A percentile compares a stretch with the other conserved stretches of the same genome.
Evolutionary conservation across 2,797 vertebrate genomes (phyloP).

Genomic region (Micropoecilia bifurca): DNA sequence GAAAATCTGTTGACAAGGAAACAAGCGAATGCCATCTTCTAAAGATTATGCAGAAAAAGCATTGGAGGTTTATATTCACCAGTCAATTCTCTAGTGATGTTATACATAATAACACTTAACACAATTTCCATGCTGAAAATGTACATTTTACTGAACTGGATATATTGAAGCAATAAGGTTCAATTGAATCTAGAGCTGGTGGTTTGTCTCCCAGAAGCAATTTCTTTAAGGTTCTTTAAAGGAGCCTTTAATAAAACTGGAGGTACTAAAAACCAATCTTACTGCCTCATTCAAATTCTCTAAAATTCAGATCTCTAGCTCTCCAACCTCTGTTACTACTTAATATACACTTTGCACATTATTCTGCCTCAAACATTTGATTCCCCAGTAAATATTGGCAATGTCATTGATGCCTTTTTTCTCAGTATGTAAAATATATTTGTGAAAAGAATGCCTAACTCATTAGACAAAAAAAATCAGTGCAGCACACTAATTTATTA

Average conservation of each 20-base stretch:
- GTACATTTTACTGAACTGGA: slow-evolving; percentile 32
- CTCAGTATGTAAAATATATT: background rate
- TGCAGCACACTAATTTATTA: background rate
- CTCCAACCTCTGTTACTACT: background rate
- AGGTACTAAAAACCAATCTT: background rate
- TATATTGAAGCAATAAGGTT: slow-evolving; percentile 41
- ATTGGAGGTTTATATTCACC: background rate
- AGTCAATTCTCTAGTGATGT: slow-evolving; percentile 15
- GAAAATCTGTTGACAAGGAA: background rate
- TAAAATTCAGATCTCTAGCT: background rate
- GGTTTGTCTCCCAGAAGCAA: slow-evolving; percentile 57
- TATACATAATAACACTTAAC: slow-evolving; percentile 27
- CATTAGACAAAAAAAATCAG: background rate
- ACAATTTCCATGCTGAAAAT: slow-evolving; percentile 28
- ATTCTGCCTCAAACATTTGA: background rate
- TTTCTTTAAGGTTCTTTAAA: slow-evolving; percentile 8
- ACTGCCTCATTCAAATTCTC: background rate
- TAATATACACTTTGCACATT: background rate
- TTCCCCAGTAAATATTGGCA: background rate
- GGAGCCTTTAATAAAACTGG: background rate
- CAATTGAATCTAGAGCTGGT: background rate
- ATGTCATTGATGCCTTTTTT: background rate
- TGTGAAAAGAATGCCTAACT: background rate
- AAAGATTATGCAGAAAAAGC: background rate
- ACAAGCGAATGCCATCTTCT: background rate